Conservation (phyloP, 2,888 invertebrate genomes). For the Cataglyphis rosenhaueri region DNA sequence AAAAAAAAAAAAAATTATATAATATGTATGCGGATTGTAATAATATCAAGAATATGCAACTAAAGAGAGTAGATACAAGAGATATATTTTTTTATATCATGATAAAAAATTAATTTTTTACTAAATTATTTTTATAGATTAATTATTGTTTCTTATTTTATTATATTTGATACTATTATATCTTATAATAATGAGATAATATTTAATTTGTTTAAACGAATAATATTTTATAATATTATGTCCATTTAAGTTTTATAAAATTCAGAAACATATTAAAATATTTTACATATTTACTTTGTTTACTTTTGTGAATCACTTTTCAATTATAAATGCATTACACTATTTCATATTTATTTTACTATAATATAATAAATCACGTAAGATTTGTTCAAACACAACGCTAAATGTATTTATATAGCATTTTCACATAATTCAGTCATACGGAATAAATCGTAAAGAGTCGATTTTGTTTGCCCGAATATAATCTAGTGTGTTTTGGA, state of each 20-base stretch:
- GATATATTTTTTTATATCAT: neutral
- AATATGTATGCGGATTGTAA: neutral
- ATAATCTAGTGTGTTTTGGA: conserved; percentile 59
- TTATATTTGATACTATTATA: conserved; percentile 6
- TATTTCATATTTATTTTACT: neutral
- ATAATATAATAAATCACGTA: neutral
- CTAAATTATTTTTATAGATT: neutral
- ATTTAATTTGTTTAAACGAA: neutral
- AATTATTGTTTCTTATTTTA: neutral
- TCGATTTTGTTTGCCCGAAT: conserved; percentile 62
- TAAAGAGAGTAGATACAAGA: neutral
- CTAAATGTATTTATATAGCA: neutral
- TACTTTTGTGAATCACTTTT: neutral
- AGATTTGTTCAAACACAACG: neutral
- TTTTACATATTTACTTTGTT: neutral
- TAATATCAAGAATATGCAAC: neutral
- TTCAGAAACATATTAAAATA: neutral
- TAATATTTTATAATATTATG: neutral
- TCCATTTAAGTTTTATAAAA: conserved; percentile 4
- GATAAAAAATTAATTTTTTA: neutral
- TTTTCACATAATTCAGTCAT: conserved; percentile 13
- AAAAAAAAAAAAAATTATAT: too few species aligned
- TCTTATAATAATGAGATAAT: neutral
- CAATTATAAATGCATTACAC: neutral
- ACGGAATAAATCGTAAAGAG: conserved; percentile 60